Evolutionary conservation across 2,113 vertebrate genomes (phyloP).

Genomic region (Anolis carolinensis): DNA sequence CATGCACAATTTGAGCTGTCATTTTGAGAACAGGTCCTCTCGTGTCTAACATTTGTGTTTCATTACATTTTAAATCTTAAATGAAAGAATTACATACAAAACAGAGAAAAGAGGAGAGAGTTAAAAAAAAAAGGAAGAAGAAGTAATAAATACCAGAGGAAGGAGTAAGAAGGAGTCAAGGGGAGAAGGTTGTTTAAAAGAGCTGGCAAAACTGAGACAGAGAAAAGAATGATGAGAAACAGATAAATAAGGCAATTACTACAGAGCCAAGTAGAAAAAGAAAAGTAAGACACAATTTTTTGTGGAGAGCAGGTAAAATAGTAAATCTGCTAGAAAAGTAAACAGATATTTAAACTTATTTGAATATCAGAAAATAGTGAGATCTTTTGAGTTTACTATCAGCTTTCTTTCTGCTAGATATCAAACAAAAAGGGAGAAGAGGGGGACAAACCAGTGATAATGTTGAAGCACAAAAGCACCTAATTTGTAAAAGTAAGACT

Average conservation of each 20-base stretch:
- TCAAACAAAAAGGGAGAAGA: neutral
- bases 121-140: too few relatives aligned
- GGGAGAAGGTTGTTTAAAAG: neutral
- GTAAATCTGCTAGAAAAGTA: neutral
- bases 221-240: neutral
- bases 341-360: neutral
- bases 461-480: neutral
- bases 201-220: neutral
- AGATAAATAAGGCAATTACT: neutral
- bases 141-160: conserved; percentile 18
- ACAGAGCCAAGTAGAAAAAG: neutral
- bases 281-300: neutral
- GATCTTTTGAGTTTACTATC: neutral
- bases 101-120: neutral
- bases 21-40: conserved; percentile 42
- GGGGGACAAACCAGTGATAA: neutral
- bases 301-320: neutral
- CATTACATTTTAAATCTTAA: conserved; percentile 45
- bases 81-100: conserved; percentile 42
- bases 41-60: conserved; percentile 36
- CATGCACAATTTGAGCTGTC: conserved; percentile 47
- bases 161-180: neutral
- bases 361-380: neutral
- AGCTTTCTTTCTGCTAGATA: neutral
- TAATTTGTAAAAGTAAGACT: neutral